Percentiles rank a stretch among this genome's conserved stretches.
Evolutionary conservation across 2,888 invertebrate genomes (phyloP).

Genomic region (Eilema sororculum): DNA sequence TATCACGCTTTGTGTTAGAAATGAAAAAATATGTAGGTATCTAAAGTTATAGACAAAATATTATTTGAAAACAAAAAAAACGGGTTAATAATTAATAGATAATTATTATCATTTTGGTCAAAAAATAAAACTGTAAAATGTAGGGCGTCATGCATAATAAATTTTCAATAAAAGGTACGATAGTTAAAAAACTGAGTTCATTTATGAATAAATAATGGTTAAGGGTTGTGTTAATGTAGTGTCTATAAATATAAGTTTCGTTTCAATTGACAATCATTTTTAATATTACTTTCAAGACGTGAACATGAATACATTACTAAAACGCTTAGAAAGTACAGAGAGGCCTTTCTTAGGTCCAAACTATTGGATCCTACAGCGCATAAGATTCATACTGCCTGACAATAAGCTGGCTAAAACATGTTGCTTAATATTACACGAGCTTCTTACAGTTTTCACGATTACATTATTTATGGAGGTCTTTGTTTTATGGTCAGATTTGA

Average conservation of each 20-base stretch:
- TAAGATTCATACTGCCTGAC: constrained; percentile 68
- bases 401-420: constrained; percentile 49
- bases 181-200: neutral
- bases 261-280: constrained; percentile 29
- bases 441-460: constrained; percentile 67
- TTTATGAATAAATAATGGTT: neutral
- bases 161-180: neutral
- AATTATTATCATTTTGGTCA: neutral
- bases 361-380: constrained; percentile 66
- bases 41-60: too few species aligned
- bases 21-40: too few species aligned
- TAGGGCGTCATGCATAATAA: constrained; percentile 2
- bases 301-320: constrained; percentile 25
- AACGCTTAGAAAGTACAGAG: constrained; percentile 62
- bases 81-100: too few species aligned
- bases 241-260: constrained; percentile 45
- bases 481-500: constrained; percentile 68
- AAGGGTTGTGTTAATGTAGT: constrained; percentile 1
- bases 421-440: constrained; percentile 63
- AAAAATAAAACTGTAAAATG: neutral
- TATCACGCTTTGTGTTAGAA: too few species aligned
- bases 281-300: constrained; percentile 53
- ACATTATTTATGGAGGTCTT: constrained; percentile 75
- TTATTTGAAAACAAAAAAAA: too few species aligned
- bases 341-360: constrained; percentile 72